Percentiles rank a stretch among this genome's conserved stretches.
These are phyloP conservation scores for Neomonachus schauinslandi DNA, from an alignment of 2,113 vertebrate species.

Conservation along the genomic window DNA sequence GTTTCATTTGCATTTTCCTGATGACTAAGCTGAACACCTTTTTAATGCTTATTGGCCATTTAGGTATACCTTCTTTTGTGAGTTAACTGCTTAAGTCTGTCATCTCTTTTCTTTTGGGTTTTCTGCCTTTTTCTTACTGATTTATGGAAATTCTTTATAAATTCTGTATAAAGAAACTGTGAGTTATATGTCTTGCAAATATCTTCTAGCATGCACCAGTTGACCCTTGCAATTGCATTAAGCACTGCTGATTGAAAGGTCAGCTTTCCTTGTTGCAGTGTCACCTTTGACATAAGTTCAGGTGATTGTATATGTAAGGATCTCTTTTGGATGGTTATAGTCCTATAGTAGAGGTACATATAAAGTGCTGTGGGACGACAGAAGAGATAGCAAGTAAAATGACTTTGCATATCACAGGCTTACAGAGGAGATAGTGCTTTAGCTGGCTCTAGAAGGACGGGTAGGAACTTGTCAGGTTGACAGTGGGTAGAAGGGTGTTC, in stretches of 20 bases:
- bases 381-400: neutral
- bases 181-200: neutral
- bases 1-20: constrained; percentile 43
- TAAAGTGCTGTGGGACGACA: neutral
- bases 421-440: neutral
- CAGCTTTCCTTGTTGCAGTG: neutral
- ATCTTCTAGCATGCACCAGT: neutral
- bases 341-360: neutral
- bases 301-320: neutral
- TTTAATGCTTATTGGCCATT: neutral
- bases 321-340: neutral
- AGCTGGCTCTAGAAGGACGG: neutral
- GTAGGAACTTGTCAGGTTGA: constrained; percentile 5
- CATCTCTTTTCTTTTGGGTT: neutral
- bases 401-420: neutral
- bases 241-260: neutral
- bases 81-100: neutral
- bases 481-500: neutral
- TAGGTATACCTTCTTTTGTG: neutral
- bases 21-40: neutral
- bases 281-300: constrained; percentile 22
- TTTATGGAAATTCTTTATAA: neutral
- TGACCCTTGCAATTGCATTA: neutral
- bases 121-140: neutral
- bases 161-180: neutral